phyloP scores from a whole-genome alignment of 2,888 invertebrate species.

The Hoplodrina ambigua region DNA sequence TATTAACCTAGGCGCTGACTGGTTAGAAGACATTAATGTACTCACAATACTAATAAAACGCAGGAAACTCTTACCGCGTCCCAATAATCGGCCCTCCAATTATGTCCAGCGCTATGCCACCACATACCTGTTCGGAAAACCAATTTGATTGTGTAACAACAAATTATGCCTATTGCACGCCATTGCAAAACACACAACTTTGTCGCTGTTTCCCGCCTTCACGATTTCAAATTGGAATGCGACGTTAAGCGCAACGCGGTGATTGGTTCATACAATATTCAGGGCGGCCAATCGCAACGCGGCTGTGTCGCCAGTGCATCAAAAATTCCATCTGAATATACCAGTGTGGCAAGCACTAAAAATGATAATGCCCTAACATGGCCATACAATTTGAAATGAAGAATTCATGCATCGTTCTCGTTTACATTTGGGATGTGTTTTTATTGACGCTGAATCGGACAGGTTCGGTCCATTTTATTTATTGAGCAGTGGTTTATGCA shows the following conservation, averaged over 20 bases:
- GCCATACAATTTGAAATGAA: constrained; percentile 90
- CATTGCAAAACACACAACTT: constrained; percentile 84
- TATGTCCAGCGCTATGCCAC: constrained; percentile 62
- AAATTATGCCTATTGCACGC: constrained; percentile 79
- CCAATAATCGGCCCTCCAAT: constrained; percentile 63
- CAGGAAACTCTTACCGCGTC: constrained; percentile 60
- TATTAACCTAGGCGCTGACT: constrained; percentile 17
- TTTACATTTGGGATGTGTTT: constrained; percentile 87
- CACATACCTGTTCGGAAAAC: constrained; percentile 70
- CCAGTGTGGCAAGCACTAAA: constrained; percentile 90
- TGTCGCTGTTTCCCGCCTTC: constrained; percentile 87
- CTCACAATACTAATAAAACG: constrained; percentile 61
- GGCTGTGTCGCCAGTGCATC: constrained; percentile 90
- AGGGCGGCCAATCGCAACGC: constrained; percentile 87
- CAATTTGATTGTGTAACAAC: constrained; percentile 81
- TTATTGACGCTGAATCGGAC: constrained; percentile 86
- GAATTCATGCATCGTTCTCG: constrained; percentile 87
- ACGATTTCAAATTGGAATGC: constrained; percentile 90
- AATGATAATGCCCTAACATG: constrained; percentile 90
- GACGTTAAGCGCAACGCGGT: constrained; percentile 87
- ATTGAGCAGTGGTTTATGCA: constrained; percentile 74
- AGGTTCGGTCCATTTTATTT: constrained; percentile 85
- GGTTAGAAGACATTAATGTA: constrained; percentile 38
- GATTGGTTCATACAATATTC: constrained; percentile 91
- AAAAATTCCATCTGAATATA: constrained; percentile 91